phyloP scores from a whole-genome alignment of 2,797 vertebrate species.

The Eleutherodactylus coqui region DNA sequence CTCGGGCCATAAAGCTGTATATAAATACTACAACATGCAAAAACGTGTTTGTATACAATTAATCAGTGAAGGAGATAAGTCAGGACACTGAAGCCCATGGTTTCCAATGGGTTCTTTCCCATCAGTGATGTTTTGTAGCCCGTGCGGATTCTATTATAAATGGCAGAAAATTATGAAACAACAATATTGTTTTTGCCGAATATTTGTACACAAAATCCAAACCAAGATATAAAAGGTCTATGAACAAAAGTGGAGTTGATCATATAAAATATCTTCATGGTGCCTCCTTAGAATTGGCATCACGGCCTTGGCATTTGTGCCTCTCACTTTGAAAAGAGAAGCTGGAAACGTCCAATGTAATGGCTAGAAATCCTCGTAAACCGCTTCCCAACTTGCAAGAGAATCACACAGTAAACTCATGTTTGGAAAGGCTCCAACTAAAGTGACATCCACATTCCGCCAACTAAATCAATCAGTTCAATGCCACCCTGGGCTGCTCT shows the following conservation, averaged over 20 bases:
- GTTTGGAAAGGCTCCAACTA: constrained; percentile 41
- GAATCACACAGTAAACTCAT: constrained; percentile 24
- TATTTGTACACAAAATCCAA: no score
- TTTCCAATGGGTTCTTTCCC: no score
- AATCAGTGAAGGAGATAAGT: no score
- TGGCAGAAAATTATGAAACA: neutral
- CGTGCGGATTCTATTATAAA: no score
- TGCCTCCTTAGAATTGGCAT: neutral
- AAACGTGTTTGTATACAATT: neutral
- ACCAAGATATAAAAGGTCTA: neutral
- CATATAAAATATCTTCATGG: neutral
- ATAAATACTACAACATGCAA: neutral
- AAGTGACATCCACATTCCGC: constrained; percentile 51
- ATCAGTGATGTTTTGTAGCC: no score
- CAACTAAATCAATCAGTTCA: constrained; percentile 62
- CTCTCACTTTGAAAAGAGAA: neutral
- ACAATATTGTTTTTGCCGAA: no score
- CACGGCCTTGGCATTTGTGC: neutral
- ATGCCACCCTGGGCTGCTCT: constrained; percentile 57
- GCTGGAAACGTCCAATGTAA: neutral
- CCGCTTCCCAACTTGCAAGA: constrained; percentile 8
- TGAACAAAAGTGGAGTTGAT: neutral
- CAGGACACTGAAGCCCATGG: no score
- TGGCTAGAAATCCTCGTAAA: neutral
- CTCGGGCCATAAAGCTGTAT: neutral